phyloP scores from a whole-genome alignment of 2,113 vertebrate species.

The Rostratula benghalensis region DNA sequence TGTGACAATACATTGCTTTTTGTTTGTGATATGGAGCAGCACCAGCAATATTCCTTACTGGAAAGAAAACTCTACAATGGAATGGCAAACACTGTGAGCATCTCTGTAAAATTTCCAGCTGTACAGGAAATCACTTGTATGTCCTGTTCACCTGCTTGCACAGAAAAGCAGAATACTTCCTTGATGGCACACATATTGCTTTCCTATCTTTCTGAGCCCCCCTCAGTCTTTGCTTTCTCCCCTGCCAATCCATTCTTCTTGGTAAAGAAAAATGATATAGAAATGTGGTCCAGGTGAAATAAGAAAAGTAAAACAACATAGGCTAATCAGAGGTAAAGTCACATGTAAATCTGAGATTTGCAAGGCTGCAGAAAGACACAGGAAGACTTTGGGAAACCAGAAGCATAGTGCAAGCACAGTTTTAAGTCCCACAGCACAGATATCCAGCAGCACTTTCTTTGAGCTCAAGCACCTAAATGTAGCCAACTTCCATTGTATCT shows the following conservation, averaged over 20 bases:
- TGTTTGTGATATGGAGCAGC: neutral
- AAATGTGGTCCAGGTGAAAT: neutral
- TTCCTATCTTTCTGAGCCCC: neutral
- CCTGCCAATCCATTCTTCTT: neutral
- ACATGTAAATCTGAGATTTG: neutral
- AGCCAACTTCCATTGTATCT: neutral
- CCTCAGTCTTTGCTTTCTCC: neutral
- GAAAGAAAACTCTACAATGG: neutral
- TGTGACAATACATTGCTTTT: neutral
- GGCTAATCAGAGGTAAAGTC: neutral
- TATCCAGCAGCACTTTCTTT: neutral
- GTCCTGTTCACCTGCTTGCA: neutral
- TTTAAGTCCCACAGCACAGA: neutral
- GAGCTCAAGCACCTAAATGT: neutral
- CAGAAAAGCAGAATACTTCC: neutral
- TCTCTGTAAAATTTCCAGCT: neutral
- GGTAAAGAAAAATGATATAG: neutral
- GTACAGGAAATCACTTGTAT: neutral
- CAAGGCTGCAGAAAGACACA: neutral
- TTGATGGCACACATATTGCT: neutral
- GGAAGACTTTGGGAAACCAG: neutral
- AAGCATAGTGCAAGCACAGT: neutral
- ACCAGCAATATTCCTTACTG: neutral
- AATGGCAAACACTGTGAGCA: neutral
- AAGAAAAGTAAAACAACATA: neutral